These are phyloP conservation scores for Stigmatopora argus DNA, from an alignment of 2,113 vertebrate genomes.

Conservation along the genomic window DNA sequence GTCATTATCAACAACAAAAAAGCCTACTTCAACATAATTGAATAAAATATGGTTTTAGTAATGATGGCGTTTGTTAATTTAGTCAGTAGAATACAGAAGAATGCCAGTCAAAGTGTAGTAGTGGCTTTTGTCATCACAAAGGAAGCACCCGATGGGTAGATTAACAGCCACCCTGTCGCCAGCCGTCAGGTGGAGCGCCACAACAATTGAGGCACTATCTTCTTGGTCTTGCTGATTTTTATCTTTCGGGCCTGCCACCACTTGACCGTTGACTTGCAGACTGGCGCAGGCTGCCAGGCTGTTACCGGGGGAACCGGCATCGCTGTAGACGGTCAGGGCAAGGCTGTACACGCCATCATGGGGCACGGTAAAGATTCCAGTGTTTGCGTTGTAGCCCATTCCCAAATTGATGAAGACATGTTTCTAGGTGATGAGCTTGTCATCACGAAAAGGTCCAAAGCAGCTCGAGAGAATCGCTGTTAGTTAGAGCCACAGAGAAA, in stretches of 20 bases:
- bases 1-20: too few species aligned
- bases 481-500: slow-evolving; percentile 65
- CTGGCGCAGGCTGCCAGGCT: slow-evolving; percentile 35
- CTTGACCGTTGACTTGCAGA: slow-evolving; percentile 45
- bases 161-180: slow-evolving; percentile 46
- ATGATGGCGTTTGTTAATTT: slow-evolving; percentile 1
- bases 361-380: slow-evolving; percentile 55
- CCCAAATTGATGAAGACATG: slow-evolving; percentile 63
- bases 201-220: slow-evolving; percentile 45
- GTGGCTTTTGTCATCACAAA: slow-evolving; percentile 53
- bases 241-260: slow-evolving; percentile 35
- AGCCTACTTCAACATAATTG: too few species aligned
- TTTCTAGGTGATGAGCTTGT: slow-evolving; percentile 33
- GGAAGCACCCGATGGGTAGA: slow-evolving; percentile 40
- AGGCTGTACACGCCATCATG: slow-evolving; percentile 66
- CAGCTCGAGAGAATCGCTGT: neutral
- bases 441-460: slow-evolving; percentile 21
- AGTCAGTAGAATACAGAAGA: slow-evolving; percentile 64
- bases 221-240: slow-evolving; percentile 57
- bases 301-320: neutral
- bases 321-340: slow-evolving; percentile 58
- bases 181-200: slow-evolving; percentile 37
- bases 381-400: slow-evolving; percentile 27
- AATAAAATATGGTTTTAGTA: neutral
- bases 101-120: slow-evolving; percentile 64